phyloP scores from a whole-genome alignment of 2,888 invertebrate genomes.

The Bembecia ichneumoniformis region DNA sequence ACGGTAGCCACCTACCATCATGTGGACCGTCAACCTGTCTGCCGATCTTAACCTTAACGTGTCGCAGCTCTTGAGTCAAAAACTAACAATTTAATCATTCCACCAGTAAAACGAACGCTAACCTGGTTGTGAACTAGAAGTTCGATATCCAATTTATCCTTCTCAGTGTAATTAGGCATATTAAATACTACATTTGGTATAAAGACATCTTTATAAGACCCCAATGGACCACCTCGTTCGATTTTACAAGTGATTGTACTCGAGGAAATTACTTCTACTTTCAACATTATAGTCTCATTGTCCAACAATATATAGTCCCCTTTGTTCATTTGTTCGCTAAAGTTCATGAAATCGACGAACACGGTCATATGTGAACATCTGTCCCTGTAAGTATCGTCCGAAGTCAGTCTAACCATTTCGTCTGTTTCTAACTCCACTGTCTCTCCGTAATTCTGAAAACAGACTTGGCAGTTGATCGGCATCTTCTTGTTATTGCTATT shows the following conservation, averaged over 20 bases:
- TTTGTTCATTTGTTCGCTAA: constrained; percentile 62
- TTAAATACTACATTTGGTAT: constrained; percentile 48
- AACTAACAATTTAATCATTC: background rate
- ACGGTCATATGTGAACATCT: constrained; percentile 68
- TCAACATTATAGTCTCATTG: constrained; percentile 83
- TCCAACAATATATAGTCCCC: constrained; percentile 62
- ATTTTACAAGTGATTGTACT: constrained; percentile 55
- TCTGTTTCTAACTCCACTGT: constrained; percentile 50
- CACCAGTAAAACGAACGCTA: background rate
- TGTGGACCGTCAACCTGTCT: too few species aligned
- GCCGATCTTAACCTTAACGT: too few species aligned
- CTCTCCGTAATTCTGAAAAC: constrained; percentile 43
- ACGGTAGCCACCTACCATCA: too few species aligned
- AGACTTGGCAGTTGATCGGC: background rate
- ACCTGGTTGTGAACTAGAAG: constrained; percentile 53
- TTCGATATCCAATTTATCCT: constrained; percentile 42
- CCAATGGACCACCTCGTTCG: constrained; percentile 48
- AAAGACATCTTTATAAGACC: constrained; percentile 55
- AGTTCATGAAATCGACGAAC: constrained; percentile 67
- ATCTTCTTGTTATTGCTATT: background rate
- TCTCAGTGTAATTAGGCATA: constrained; percentile 51
- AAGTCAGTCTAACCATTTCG: constrained; percentile 62
- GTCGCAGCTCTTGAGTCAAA: background rate
- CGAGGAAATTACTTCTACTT: constrained; percentile 70
- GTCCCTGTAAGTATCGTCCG: constrained; percentile 69